A percentile compares a stretch with the other conserved stretches of the same genome.
Conservation (phyloP, 2,888 invertebrate genomes). For the Scaeva pyrastri region DNA sequence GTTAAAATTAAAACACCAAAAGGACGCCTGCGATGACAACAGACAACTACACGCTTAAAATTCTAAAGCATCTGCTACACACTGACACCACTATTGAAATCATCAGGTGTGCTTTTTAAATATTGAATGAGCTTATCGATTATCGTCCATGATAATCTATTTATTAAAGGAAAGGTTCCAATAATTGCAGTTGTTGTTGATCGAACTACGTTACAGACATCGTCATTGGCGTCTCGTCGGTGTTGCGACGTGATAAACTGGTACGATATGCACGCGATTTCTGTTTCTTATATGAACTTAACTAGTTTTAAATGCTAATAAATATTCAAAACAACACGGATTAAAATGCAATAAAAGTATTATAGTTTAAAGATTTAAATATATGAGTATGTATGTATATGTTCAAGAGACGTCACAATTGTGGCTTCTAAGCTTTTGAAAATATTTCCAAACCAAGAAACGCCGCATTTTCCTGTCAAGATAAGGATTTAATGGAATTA, state of each 20-base stretch:
- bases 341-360: constrained; percentile 2
- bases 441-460: background rate
- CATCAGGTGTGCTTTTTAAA: constrained; percentile 72
- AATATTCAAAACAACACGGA: constrained; percentile 19
- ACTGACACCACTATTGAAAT: constrained; percentile 33
- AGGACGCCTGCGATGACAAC: constrained; percentile 18
- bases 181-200: constrained; percentile 37
- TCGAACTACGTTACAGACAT: background rate
- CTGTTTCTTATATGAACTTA: background rate
- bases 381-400: background rate
- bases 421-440: background rate
- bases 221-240: background rate
- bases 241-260: constrained; percentile 20
- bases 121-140: constrained; percentile 69
- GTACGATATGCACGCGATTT: constrained; percentile 40
- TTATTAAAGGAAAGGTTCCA: constrained; percentile 40
- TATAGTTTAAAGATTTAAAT: background rate
- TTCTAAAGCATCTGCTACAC: background rate
- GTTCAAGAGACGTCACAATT: background rate
- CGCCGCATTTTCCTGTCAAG: too few species aligned
- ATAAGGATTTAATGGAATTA: too few species aligned
- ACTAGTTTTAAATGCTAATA: constrained; percentile 45
- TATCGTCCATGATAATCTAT: constrained; percentile 61
- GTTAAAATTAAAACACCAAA: constrained; percentile 53
- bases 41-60: constrained; percentile 10